Conservation (phyloP, 1,140 invertebrate species). For the Macrotrachela quadricornifera region DNA sequence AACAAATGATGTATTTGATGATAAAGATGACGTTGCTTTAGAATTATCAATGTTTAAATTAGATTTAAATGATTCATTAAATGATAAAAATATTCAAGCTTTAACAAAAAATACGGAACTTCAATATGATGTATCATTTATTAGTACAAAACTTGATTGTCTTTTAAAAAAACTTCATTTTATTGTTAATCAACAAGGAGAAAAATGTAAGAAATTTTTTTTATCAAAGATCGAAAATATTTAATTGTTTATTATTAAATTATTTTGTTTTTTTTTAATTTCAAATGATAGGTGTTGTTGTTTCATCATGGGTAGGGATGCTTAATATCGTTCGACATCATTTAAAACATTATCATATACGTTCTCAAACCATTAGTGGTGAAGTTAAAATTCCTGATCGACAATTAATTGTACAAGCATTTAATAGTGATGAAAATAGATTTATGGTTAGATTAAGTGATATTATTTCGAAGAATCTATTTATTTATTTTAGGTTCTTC, state of each 20-base stretch:
- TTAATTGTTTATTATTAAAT: neutral
- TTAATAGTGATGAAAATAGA: constrained; percentile 38
- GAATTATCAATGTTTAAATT: no score
- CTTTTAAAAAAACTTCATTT: constrained; percentile 4
- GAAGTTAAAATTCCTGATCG: constrained; percentile 21
- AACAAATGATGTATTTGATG: constrained; percentile 15
- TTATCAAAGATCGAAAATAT: no score
- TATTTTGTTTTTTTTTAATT: constrained; percentile 20
- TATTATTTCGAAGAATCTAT: neutral
- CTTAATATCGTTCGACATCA: constrained; percentile 43
- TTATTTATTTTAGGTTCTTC: constrained; percentile 34
- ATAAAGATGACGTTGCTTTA: constrained; percentile 13
- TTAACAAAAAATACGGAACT: constrained; percentile 1
- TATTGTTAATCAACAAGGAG: neutral
- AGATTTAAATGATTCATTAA: neutral
- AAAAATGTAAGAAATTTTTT: constrained; percentile 4
- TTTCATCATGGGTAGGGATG: constrained; percentile 64
- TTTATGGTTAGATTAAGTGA: neutral
- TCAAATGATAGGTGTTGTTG: constrained; percentile 37
- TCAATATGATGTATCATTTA: neutral
- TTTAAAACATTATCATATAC: constrained; percentile 34
- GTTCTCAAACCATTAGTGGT: constrained; percentile 44
- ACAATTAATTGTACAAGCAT: constrained; percentile 37
- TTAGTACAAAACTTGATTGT: constrained; percentile 1
- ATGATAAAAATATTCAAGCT: constrained; percentile 2